Base-by-base conservation (phyloP, 2,888 invertebrate genomes). In the Spatulosminthurus flaviceps region DNA sequence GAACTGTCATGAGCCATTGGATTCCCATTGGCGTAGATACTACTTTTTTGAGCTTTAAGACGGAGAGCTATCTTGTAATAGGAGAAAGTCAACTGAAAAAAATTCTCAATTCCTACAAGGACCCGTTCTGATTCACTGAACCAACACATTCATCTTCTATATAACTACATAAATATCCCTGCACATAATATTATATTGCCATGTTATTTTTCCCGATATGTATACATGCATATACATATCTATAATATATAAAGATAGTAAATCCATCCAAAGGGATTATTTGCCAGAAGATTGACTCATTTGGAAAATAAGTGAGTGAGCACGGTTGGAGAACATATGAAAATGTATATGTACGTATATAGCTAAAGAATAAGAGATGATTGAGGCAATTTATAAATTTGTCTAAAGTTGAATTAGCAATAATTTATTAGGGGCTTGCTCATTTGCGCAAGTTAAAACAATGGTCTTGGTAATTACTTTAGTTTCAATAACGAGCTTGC, bases 401-500 rank as follows among this genome's bases (percentile, higher is more conserved):
- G 51, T 51, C 2, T 51, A 51, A 51, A 51, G n/a, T 51, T 51
- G 51, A 51, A 51, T 51, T 5, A 51, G 51, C 51, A 51, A 51
- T 51, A 51, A 67, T 67, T 22, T 64, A 64, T 64, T 64, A 26
- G 64, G 24, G 67, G 26, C n/a, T 67, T 67, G 67, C n/a, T 9
- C 22, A n/a, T 28, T 67, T 67, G 67, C 67, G 67, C 67, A 67
- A 67, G 67, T 28, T 28, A 67, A 67, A 67, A 67, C 67, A 67
- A 67, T 67, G 67, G 67, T 5, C 28, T 11, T n/a, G 51, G 51
- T 51, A 51, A 51, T 51, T 51, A 51, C 51, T 51, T 51, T 16
- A 51, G 51, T 51, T 51, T 51, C 51, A 51, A 51, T 51, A 51
- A 51, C 5, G 51, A 9, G 34, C 4, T n/a, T 51, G n/a, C n/a